A percentile compares a stretch with the other conserved stretches of the same genome.
phyloP scores from a whole-genome alignment of 2,888 invertebrate species.

The Lydus trimaculatus region DNA sequence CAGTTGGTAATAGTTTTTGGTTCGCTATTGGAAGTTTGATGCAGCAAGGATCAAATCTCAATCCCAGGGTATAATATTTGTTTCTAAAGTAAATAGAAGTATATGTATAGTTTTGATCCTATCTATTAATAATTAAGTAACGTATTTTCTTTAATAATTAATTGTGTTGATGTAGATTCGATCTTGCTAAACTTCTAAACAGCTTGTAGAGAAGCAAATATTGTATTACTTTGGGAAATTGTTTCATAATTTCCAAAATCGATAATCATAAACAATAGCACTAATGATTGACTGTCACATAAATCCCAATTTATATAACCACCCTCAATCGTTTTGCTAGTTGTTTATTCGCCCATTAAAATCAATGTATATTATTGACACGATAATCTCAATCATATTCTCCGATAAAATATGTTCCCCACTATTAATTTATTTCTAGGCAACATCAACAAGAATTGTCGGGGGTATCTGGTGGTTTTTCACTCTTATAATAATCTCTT shows the following conservation, averaged over 20 bases:
- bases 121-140: background rate
- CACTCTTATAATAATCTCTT: constrained; percentile 96
- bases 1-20: constrained; percentile 91
- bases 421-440: constrained; percentile 70
- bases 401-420: background rate
- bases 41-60: constrained; percentile 91
- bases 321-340: background rate
- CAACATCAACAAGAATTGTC: constrained; percentile 92
- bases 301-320: background rate
- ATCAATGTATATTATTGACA: background rate
- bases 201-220: constrained; percentile 2
- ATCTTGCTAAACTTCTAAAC: background rate
- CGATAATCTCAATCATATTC: background rate
- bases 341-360: background rate
- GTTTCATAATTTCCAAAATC: background rate
- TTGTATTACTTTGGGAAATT: background rate
- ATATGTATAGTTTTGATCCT: constrained; percentile 1
- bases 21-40: constrained; percentile 95
- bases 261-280: background rate
- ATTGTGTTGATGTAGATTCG: background rate
- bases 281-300: background rate
- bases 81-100: constrained; percentile 20
- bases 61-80: constrained; percentile 80
- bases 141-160: background rate
- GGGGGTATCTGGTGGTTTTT: constrained; percentile 99